Base-by-base conservation (phyloP, 2,888 invertebrate species). In the Suillia variegata region DNA sequence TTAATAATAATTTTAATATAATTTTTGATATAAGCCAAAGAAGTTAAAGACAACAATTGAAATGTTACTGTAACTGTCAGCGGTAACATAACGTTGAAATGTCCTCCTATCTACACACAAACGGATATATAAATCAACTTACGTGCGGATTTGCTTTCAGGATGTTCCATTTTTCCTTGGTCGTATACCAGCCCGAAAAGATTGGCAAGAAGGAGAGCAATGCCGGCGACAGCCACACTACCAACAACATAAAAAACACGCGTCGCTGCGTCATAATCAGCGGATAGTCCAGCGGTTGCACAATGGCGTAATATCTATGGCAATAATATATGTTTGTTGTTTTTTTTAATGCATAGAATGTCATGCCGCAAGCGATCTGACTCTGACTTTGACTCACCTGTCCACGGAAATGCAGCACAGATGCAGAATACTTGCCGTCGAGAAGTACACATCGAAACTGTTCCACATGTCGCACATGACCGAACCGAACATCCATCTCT, bases 401-500 rank as follows among this genome's bases (percentile, higher is more conserved):
- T 96, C 96, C 57, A 96, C 94, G 69, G 93, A 93, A 80, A 97
- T 97, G 82, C 96, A 96, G 79, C 96, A 96, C 55, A 97, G 85
- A 80, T 97, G 96, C 52, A 96, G 86, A 62, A 97, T 95, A 63
- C 94, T 94, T 5, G 94, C 95, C 54, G 91, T 95, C 68, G 90
- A 94, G 82, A 96, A 96, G 78, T 96, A 93, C 2, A 97, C 96
- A 81, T 97, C 96, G 66, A 96, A 86, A 33, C 94, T 92, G 82
- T 95, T 96, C 89, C 93, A 97, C 55, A 96, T 89, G 84, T 96
- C 94, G 85, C 96, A 97, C 89, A 96, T 92, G 73, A 91, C 84
- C 73, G 89, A 87, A 5, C 94, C 93, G 77, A 97, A 96, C 69
- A 93, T 84, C 97, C 97, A 97, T 72, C 84, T 85, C 49, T 93